Conservation (phyloP, 2,113 vertebrate genomes). For the Paradisaea rubra region DNA sequence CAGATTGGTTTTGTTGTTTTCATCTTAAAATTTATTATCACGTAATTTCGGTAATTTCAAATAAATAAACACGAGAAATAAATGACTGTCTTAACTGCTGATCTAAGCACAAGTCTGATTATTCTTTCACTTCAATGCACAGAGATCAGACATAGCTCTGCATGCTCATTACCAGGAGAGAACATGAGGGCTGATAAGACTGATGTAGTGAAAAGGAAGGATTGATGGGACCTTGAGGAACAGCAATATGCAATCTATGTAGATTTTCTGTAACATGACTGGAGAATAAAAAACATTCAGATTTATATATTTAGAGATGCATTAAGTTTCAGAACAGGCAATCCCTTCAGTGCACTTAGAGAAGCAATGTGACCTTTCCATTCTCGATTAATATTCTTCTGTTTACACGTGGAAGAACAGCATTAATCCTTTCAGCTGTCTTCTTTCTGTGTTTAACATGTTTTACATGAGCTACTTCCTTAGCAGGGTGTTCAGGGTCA, state of each 20-base stretch:
- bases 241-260: background rate
- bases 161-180: background rate
- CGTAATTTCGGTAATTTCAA: background rate
- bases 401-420: background rate
- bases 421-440: background rate
- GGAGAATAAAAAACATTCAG: background rate
- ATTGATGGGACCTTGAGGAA: background rate
- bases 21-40: background rate
- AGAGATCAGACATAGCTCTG: background rate
- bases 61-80: background rate
- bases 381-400: slow-evolving; percentile 15
- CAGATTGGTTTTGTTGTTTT: background rate
- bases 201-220: background rate
- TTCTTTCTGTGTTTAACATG: background rate
- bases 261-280: background rate
- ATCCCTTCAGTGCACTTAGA: background rate
- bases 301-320: background rate
- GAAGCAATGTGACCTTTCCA: slow-evolving; percentile 11
- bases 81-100: background rate
- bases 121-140: background rate
- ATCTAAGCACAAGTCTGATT: background rate
- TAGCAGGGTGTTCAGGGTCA: background rate
- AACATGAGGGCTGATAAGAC: background rate
- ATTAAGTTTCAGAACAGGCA: background rate
- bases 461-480: background rate